These are phyloP conservation scores for Drosophila kambysellisi DNA, from an alignment of 2,888 invertebrate genomes.

Conservation along the genomic window DNA sequence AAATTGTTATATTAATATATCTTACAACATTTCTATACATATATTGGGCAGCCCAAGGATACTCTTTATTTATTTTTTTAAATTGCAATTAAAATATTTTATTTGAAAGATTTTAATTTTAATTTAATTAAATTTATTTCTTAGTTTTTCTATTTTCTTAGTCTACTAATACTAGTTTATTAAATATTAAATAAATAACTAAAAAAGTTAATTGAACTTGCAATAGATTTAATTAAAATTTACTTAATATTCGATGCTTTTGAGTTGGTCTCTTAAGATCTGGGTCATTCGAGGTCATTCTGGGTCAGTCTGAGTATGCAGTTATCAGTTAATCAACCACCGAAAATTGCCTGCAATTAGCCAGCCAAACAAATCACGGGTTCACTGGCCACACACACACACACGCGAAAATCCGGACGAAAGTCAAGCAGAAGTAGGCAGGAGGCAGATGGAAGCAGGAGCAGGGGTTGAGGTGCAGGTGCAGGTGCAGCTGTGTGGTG, in stretches of 20 bases:
- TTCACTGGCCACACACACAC: conserved; percentile 24
- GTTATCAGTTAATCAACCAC: conserved; percentile 25
- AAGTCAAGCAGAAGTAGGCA: conserved; percentile 8
- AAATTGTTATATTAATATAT: background rate
- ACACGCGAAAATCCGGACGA: conserved; percentile 20
- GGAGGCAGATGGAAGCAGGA: background rate
- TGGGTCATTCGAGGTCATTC: conserved; percentile 32
- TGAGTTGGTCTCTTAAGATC: conserved; percentile 22
- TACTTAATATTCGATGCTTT: background rate
- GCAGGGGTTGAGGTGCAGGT: background rate
- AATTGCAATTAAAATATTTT: no score
- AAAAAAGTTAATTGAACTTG: background rate
- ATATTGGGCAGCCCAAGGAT: no score
- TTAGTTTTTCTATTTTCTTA: background rate
- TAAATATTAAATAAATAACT: background rate
- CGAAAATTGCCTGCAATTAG: conserved; percentile 20
- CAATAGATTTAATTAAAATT: background rate
- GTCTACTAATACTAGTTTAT: background rate
- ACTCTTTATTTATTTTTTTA: background rate
- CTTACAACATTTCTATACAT: background rate
- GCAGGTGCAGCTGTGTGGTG: conserved; percentile 6
- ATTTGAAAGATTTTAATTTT: background rate
- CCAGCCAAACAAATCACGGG: conserved; percentile 14
- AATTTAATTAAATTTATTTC: background rate
- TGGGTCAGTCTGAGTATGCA: background rate